Conservation (phyloP, 2,113 vertebrate genomes). For the Aptenodytes forsteri region DNA sequence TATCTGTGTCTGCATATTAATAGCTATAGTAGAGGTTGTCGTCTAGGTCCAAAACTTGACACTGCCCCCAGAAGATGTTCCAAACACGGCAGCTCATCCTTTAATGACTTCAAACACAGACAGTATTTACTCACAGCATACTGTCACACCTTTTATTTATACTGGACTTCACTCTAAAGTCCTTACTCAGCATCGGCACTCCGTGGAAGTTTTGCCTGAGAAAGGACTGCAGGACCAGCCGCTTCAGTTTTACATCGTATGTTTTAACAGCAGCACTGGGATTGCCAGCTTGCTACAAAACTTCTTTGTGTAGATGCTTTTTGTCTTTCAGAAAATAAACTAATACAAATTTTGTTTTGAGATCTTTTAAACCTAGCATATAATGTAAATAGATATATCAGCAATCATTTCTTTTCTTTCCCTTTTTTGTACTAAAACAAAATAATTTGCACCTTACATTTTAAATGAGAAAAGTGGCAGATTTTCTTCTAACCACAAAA, state of each 20-base stretch:
- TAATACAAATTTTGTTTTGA: background rate
- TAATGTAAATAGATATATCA: background rate
- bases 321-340: constrained; percentile 4
- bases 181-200: background rate
- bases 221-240: background rate
- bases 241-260: background rate
- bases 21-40: background rate
- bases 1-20: background rate
- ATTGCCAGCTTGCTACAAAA: background rate
- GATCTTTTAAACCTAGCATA: background rate
- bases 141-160: background rate
- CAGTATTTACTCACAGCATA: background rate
- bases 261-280: background rate
- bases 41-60: background rate
- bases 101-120: background rate
- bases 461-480: background rate
- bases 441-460: constrained; percentile 12
- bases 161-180: background rate
- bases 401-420: background rate
- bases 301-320: background rate
- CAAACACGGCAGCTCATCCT: background rate
- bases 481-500: background rate
- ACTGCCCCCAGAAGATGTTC: background rate
- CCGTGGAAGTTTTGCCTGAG: background rate
- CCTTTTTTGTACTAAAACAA: background rate